Percentiles rank a stretch among this genome's conserved stretches.
Conservation (phyloP, 2,797 vertebrate genomes). For the Hapalemur alaotrensis region DNA sequence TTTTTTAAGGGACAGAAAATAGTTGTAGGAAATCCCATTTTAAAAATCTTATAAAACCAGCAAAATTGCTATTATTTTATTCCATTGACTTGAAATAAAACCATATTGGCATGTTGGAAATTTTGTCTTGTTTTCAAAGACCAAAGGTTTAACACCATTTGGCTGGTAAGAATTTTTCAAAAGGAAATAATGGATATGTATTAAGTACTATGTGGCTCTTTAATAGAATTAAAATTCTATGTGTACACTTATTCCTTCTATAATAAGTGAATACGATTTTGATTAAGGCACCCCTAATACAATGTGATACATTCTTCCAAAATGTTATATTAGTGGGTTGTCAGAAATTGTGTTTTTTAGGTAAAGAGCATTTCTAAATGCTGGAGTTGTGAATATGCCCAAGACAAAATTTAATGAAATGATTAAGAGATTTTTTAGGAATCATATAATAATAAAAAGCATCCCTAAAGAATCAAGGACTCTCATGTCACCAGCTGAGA, state of each 20-base stretch:
- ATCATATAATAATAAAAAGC: background rate
- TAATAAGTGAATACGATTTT: slow-evolving; percentile 34
- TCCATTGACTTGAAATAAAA: slow-evolving; percentile 28
- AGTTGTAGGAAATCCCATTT: background rate
- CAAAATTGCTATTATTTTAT: slow-evolving; percentile 34
- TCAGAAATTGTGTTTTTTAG: background rate
- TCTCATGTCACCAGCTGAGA: background rate
- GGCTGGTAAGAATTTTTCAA: background rate
- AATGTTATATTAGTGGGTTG: slow-evolving; percentile 16
- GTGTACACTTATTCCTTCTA: background rate
- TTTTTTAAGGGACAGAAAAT: background rate
- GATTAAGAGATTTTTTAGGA: background rate
- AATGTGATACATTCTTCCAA: slow-evolving; percentile 39
- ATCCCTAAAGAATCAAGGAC: background rate
- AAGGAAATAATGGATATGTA: slow-evolving; percentile 4
- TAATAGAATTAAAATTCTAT: slow-evolving; percentile 7
- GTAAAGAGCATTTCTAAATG: background rate
- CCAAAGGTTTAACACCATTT: background rate
- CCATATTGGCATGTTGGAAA: background rate
- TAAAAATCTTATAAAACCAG: background rate
- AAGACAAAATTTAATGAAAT: slow-evolving; percentile 13
- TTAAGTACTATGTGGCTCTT: background rate
- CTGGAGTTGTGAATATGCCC: background rate
- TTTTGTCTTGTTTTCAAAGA: slow-evolving; percentile 9
- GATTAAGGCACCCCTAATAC: background rate